phyloP scores from a whole-genome alignment of 2,888 invertebrate species.

The Alentia gelatinosa region DNA sequence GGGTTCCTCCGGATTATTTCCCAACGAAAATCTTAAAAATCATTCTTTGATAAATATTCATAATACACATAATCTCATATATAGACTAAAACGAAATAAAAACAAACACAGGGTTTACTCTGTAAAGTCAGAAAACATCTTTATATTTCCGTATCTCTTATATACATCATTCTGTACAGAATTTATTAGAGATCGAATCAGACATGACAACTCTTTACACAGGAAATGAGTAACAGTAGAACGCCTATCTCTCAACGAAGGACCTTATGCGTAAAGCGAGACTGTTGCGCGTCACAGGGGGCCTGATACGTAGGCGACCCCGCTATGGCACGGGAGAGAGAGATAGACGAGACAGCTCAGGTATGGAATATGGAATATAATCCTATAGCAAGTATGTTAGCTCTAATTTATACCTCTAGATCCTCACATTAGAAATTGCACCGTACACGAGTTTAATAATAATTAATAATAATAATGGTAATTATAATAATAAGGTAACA shows the following conservation, averaged over 20 bases:
- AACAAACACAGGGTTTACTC: background rate
- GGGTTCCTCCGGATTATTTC: too few species aligned
- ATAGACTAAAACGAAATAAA: background rate
- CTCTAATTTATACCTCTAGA: background rate
- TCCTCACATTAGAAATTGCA: slow-evolving; percentile 1
- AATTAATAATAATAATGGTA: background rate
- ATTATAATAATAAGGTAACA: background rate
- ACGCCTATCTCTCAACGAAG: slow-evolving; percentile 5
- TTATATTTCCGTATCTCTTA: slow-evolving; percentile 48
- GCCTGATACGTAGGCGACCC: background rate
- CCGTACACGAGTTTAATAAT: background rate
- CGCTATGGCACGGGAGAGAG: background rate
- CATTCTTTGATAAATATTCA: too few species aligned
- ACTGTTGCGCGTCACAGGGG: background rate
- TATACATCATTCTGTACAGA: slow-evolving; percentile 43
- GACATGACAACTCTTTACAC: slow-evolving; percentile 35
- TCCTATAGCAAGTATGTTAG: background rate
- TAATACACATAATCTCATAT: too few species aligned
- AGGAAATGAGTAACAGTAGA: background rate
- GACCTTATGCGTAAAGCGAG: background rate
- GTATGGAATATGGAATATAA: background rate
- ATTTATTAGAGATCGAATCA: slow-evolving; percentile 7
- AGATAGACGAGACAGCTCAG: background rate
- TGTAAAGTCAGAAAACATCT: slow-evolving; percentile 50
- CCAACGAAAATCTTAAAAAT: too few species aligned